A percentile compares a stretch with the other conserved stretches of the same genome.
Conservation (phyloP, 2,888 invertebrate species). For the Odontocolon sp. region DNA sequence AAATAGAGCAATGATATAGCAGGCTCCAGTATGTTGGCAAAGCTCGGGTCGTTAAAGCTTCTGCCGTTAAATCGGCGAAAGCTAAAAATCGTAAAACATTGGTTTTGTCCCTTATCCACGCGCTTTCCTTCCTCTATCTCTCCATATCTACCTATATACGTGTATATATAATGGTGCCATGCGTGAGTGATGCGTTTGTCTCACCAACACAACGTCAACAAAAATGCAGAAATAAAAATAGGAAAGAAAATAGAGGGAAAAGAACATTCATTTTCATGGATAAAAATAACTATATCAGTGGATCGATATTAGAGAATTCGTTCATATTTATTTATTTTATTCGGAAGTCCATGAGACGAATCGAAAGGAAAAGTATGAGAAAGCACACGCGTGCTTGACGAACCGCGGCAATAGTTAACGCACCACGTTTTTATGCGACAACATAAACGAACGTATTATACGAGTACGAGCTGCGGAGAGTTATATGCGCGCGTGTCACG, state of each 20-base stretch:
- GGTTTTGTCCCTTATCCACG: constrained; percentile 16
- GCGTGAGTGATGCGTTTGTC: constrained; percentile 36
- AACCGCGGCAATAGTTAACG: constrained; percentile 57
- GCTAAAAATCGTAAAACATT: constrained; percentile 76
- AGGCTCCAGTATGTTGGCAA: constrained; percentile 68
- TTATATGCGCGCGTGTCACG: constrained; percentile 72
- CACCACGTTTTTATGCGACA: constrained; percentile 72
- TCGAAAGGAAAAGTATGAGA: constrained; percentile 25
- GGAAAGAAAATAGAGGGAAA: no score
- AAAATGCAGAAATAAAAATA: constrained; percentile 9
- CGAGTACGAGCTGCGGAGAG: constrained; percentile 28
- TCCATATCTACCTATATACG: neutral
- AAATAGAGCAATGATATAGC: constrained; percentile 21
- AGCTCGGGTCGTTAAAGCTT: constrained; percentile 75
- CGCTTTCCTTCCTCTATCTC: constrained; percentile 9
- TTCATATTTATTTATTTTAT: constrained; percentile 6
- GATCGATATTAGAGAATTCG: neutral
- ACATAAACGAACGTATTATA: constrained; percentile 73
- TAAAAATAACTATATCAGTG: neutral
- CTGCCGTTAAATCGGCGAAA: constrained; percentile 78
- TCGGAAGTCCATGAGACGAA: constrained; percentile 19
- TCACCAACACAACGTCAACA: neutral
- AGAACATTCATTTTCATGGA: no score
- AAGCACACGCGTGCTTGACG: constrained; percentile 49
- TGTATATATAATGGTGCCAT: neutral